These are phyloP conservation scores for Drosophila prostipennis DNA, from an alignment of 2,888 invertebrate species.

Conservation along the genomic window DNA sequence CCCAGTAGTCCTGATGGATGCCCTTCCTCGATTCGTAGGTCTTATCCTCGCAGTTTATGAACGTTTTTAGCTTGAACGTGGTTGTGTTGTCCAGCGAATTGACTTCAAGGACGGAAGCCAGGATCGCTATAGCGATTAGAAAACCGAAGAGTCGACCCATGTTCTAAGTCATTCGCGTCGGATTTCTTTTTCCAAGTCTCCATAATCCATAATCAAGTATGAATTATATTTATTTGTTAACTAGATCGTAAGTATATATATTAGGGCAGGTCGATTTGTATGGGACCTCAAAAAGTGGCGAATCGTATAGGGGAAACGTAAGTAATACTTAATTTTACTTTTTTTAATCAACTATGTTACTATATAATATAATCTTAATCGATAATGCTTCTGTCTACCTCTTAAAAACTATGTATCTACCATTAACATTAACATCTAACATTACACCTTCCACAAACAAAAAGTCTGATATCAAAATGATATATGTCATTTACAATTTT, in stretches of 20 bases:
- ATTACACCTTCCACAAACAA: too few species aligned
- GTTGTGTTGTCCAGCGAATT: neutral
- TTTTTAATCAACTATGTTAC: too few species aligned
- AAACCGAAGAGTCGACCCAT: neutral
- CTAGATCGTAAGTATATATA: neutral
- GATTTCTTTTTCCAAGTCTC: neutral
- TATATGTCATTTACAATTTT: too few species aligned
- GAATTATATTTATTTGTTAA: neutral
- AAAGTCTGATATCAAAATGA: too few species aligned
- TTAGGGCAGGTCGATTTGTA: too few species aligned
- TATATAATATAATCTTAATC: too few species aligned
- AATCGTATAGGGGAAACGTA: too few species aligned
- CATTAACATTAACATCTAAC: too few species aligned
- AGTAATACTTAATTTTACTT: too few species aligned
- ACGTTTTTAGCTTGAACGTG: neutral
- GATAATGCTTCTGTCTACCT: too few species aligned
- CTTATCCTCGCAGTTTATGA: conserved; percentile 4
- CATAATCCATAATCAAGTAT: neutral
- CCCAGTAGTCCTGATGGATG: conserved; percentile 26
- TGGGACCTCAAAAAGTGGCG: too few species aligned
- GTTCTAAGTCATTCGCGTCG: neutral
- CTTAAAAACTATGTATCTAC: too few species aligned
- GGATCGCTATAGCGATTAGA: neutral
- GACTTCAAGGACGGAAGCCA: neutral
- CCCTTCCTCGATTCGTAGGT: neutral